A percentile compares a stretch with the other conserved stretches of the same genome.
phyloP scores from a whole-genome alignment of 2,888 invertebrate species.

The Acanthoscelides obtectus region DNA sequence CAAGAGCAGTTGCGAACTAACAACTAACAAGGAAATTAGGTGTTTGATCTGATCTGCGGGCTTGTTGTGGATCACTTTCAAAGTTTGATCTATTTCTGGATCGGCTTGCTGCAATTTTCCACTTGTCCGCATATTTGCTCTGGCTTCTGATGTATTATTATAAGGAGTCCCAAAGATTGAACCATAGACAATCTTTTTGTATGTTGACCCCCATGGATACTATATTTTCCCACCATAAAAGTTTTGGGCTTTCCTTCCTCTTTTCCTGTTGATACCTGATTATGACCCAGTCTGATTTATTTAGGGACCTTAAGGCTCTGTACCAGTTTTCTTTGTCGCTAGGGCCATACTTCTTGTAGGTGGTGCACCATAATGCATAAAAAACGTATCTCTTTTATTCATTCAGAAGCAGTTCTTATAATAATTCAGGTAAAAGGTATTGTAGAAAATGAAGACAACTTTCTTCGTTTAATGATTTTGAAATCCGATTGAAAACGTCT shows the following conservation, averaged over 20 bases:
- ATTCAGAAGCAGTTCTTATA: too few species aligned
- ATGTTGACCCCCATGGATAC: not conserved
- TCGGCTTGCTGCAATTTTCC: slow-evolving; percentile 25
- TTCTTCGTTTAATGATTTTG: too few species aligned
- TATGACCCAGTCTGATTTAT: slow-evolving; percentile 19
- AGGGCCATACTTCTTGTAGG: slow-evolving; percentile 9
- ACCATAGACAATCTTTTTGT: not conserved
- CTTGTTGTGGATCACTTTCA: slow-evolving; percentile 11
- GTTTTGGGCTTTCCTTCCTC: not conserved
- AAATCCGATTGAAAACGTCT: too few species aligned
- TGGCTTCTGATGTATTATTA: slow-evolving; percentile 9
- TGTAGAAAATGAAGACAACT: too few species aligned
- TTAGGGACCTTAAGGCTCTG: slow-evolving; percentile 17
- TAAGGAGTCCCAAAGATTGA: slow-evolving; percentile 4
- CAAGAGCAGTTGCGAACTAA: too few species aligned
- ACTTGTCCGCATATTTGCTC: slow-evolving; percentile 19
- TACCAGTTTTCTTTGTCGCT: slow-evolving; percentile 17
- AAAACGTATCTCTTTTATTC: too few species aligned
- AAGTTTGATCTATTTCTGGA: slow-evolving; percentile 22
- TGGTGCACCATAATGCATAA: too few species aligned
- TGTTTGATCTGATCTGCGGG: slow-evolving; percentile 10
- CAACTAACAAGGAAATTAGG: too few species aligned
- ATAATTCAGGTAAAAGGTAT: too few species aligned
- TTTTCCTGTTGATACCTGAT: slow-evolving; percentile 11
- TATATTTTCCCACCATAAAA: not conserved